phyloP scores from a whole-genome alignment of 1,140 invertebrate species.

The Pogonomyrmex barbatus region DNA sequence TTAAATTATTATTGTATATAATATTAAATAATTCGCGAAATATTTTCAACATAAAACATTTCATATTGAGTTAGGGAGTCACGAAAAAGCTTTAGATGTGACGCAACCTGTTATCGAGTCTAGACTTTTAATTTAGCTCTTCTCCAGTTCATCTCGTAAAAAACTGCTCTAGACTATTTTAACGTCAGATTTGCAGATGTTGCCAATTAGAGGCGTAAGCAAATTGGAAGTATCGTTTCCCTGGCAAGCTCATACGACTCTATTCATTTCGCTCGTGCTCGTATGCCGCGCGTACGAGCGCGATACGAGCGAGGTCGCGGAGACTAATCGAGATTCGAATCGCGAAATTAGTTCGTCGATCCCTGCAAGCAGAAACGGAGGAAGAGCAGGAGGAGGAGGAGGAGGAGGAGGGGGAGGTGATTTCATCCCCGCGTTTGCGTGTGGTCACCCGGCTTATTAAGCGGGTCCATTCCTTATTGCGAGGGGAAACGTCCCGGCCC shows the following conservation, averaged over 20 bases:
- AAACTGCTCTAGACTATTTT: background rate
- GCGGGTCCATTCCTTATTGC: conserved; percentile 71
- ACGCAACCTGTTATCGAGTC: background rate
- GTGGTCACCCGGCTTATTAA: conserved; percentile 78
- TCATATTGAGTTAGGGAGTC: background rate
- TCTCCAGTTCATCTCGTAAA: background rate
- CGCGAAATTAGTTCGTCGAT: conserved; percentile 78
- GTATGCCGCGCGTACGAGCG: conserved; percentile 14
- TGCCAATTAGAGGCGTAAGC: conserved; percentile 37
- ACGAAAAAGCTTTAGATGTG: background rate
- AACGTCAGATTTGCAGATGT: background rate
- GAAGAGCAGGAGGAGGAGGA: background rate
- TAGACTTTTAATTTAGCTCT: conserved; percentile 19
- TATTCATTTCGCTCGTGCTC: background rate
- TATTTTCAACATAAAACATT: background rate
- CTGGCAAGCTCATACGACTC: background rate
- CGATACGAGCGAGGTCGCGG: conserved; percentile 50
- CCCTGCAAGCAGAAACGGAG: background rate
- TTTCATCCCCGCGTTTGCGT: conserved; percentile 71
- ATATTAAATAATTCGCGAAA: background rate
- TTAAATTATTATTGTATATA: background rate
- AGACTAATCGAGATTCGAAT: conserved; percentile 74
- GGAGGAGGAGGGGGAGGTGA: background rate
- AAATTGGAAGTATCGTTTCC: conserved; percentile 34
- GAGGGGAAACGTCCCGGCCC: conserved; percentile 39